Evolutionary conservation across 2,113 vertebrate genomes (phyloP).

Genomic region (Penelope pileata): DNA sequence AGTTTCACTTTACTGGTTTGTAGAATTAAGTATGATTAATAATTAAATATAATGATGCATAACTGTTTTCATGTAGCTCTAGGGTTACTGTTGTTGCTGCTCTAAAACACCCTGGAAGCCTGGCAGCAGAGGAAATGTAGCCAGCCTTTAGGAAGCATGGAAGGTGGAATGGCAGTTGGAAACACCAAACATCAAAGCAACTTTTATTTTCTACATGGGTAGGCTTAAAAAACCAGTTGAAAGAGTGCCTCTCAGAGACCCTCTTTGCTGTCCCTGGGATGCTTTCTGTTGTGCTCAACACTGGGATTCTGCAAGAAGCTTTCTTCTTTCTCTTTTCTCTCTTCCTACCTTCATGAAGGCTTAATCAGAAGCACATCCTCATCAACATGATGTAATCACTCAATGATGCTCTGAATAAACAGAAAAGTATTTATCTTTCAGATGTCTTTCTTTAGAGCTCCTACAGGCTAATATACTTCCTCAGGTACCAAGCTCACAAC

Average conservation of each 20-base stretch:
- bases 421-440: not conserved
- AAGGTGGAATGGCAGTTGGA: not conserved
- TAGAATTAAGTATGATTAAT: not conserved
- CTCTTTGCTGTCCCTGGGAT: not conserved
- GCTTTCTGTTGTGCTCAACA: not conserved
- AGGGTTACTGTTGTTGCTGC: not conserved
- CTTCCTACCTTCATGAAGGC: not conserved
- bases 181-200: not conserved
- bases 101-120: not conserved
- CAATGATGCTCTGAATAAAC: not conserved
- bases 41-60: not conserved
- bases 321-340: not conserved
- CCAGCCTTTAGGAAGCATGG: not conserved
- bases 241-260: not conserved
- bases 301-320: rapidly evolving
- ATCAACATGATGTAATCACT: not conserved
- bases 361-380: not conserved
- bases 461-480: not conserved
- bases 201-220: not conserved
- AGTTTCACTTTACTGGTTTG: not conserved
- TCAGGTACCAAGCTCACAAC: not conserved
- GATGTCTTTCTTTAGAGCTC: not conserved
- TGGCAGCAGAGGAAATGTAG: not conserved
- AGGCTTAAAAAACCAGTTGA: too few relatives aligned
- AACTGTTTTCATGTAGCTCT: not conserved